These are phyloP conservation scores for Anabacerthia variegaticeps DNA, from an alignment of 2,797 vertebrate genomes.

Conservation along the genomic window DNA sequence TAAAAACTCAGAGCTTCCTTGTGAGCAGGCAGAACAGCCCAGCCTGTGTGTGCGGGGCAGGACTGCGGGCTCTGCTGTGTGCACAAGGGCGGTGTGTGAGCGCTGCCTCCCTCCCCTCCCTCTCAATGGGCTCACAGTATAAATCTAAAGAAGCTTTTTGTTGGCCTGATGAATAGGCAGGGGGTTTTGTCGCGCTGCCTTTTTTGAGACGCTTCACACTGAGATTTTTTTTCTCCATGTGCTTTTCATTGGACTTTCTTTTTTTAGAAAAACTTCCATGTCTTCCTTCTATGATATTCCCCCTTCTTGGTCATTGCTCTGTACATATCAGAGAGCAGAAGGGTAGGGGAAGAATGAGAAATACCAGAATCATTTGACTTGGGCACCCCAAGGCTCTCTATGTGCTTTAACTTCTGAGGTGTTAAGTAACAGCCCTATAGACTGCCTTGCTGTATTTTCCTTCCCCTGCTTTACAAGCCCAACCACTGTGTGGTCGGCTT, in stretches of 20 bases:
- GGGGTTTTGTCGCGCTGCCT: conserved; percentile 58
- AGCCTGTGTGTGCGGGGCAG: conserved; percentile 61
- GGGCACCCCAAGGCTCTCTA: not conserved
- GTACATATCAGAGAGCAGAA: not conserved
- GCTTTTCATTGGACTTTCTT: not conserved
- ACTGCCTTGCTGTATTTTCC: not conserved
- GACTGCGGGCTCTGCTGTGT: conserved; percentile 64
- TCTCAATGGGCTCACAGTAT: conserved; percentile 80
- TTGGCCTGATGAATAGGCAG: conserved; percentile 77
- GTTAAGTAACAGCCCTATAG: not conserved
- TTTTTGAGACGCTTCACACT: conserved; percentile 55
- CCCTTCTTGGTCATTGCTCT: not conserved
- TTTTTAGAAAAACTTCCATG: conserved; percentile 37
- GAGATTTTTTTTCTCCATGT: not conserved
- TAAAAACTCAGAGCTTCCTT: conserved; percentile 82
- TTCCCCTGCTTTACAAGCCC: conserved; percentile 9
- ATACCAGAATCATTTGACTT: not conserved
- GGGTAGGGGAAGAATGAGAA: not conserved
- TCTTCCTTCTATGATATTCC: not conserved
- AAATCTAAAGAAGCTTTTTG: conserved; percentile 80
- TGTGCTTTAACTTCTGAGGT: not conserved
- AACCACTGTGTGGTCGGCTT: not conserved
- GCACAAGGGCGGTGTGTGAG: conserved; percentile 69
- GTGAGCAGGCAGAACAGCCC: conserved; percentile 76
- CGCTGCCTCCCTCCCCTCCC: conserved; percentile 48